Evolutionary conservation across 2,113 vertebrate species (phyloP).

Genomic region (Sterna hirundo): DNA sequence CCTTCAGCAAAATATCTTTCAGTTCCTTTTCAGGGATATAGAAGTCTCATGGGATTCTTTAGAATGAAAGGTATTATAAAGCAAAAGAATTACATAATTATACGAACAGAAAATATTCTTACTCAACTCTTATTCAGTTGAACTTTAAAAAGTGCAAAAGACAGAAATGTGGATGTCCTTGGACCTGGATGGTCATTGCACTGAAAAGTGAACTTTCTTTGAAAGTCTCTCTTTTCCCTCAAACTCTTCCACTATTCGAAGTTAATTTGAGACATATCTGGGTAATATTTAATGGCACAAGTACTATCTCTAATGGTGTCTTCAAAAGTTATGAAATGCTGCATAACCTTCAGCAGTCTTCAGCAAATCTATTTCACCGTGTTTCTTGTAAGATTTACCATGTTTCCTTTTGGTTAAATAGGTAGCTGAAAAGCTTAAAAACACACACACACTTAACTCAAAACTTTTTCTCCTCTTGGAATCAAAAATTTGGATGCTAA

Average conservation of each 20-base stretch:
- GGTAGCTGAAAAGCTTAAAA: background rate
- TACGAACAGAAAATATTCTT: background rate
- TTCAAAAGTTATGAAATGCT: background rate
- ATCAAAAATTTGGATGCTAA: background rate
- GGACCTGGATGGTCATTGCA: background rate
- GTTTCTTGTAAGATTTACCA: background rate
- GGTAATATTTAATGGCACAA: background rate
- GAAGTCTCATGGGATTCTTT: background rate
- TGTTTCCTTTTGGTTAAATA: background rate
- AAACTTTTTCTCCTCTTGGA: background rate
- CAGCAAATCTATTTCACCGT: background rate
- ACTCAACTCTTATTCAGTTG: background rate
- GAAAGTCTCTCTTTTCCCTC: background rate
- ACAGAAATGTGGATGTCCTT: background rate
- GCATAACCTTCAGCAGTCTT: background rate
- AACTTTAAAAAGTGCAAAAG: slow-evolving; percentile 9
- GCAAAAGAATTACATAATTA: background rate
- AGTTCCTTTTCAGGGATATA: background rate
- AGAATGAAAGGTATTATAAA: slow-evolving; percentile 10
- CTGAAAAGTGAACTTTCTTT: background rate
- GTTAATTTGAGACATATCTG: background rate
- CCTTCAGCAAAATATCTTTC: background rate
- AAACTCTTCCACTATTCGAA: background rate
- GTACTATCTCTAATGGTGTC: background rate
- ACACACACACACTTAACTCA: background rate